Conservation (phyloP, 2,113 vertebrate genomes). For the Caranx melampygus region DNA sequence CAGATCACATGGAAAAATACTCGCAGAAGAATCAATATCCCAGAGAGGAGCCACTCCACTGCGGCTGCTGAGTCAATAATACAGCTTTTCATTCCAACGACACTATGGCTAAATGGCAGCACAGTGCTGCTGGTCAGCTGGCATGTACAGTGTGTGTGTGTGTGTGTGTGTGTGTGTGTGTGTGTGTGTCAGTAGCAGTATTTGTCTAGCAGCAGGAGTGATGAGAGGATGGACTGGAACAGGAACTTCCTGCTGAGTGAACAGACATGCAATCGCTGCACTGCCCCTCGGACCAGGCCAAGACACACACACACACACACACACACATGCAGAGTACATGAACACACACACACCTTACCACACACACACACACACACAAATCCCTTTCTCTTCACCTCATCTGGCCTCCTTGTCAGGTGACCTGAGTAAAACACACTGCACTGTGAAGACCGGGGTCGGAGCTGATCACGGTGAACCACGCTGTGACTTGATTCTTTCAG, state of each 20-base stretch:
- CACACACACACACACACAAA: neutral
- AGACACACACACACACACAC: slow-evolving; percentile 27
- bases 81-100: slow-evolving; percentile 39
- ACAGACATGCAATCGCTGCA: slow-evolving; percentile 61
- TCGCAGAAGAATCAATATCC: slow-evolving; percentile 34
- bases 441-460: neutral
- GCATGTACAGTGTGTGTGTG: slow-evolving; percentile 9
- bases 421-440: neutral
- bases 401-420: neutral
- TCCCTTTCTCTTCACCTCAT: neutral
- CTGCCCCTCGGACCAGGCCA: slow-evolving; percentile 47
- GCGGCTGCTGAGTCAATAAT: slow-evolving; percentile 42
- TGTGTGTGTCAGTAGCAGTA: slow-evolving; percentile 45
- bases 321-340: neutral
- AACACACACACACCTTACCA: neutral
- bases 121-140: slow-evolving; percentile 2
- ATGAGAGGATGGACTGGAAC: slow-evolving; percentile 67
- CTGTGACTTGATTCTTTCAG: neutral
- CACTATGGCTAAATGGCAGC: neutral
- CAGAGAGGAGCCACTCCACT: slow-evolving; percentile 4
- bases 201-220: slow-evolving; percentile 68
- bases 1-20: slow-evolving; percentile 42
- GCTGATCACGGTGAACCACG: neutral
- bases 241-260: slow-evolving; percentile 77
- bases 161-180: slow-evolving; percentile 35